Evolutionary conservation across 2,113 vertebrate genomes (phyloP).

Genomic region (Cebidichthys violaceus): DNA sequence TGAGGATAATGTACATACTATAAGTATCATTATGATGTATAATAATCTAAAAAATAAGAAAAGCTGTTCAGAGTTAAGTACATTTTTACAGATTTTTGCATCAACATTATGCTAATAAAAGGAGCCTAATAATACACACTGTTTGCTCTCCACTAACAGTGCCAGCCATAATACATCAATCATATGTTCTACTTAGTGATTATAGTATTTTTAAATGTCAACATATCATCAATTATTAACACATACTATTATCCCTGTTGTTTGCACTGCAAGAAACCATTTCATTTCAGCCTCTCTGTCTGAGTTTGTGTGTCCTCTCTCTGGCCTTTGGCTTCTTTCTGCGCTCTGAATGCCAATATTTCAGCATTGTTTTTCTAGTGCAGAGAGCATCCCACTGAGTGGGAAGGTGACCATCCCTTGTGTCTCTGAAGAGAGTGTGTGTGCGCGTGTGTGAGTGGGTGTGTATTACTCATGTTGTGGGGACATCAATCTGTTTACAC

Average conservation of each 20-base stretch:
- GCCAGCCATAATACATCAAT: slow-evolving; percentile 40
- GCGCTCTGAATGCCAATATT: slow-evolving; percentile 70
- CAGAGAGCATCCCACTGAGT: slow-evolving; percentile 60
- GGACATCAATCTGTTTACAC: not conserved
- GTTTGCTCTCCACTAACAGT: slow-evolving; percentile 50
- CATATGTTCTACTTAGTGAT: slow-evolving; percentile 18
- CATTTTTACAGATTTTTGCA: not conserved
- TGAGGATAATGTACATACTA: not conserved
- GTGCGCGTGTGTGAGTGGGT: not conserved
- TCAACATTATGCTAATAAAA: slow-evolving; percentile 38
- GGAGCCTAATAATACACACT: slow-evolving; percentile 15
- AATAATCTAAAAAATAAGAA: not conserved
- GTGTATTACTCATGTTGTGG: not conserved
- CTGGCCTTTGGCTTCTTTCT: slow-evolving; percentile 57
- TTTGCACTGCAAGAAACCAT: slow-evolving; percentile 63
- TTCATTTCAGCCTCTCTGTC: slow-evolving; percentile 50
- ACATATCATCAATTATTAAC: slow-evolving; percentile 66
- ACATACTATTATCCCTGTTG: slow-evolving; percentile 48
- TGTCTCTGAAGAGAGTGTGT: slow-evolving; percentile 36
- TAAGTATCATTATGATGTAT: not conserved
- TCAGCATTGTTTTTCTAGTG: slow-evolving; percentile 52
- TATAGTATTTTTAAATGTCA: slow-evolving; percentile 32
- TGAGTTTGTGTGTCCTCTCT: slow-evolving; percentile 43
- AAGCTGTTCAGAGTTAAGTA: not conserved
- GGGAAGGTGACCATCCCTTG: slow-evolving; percentile 69